phyloP scores from a whole-genome alignment of 2,113 vertebrate species.

The Oryzias melastigma region DNA sequence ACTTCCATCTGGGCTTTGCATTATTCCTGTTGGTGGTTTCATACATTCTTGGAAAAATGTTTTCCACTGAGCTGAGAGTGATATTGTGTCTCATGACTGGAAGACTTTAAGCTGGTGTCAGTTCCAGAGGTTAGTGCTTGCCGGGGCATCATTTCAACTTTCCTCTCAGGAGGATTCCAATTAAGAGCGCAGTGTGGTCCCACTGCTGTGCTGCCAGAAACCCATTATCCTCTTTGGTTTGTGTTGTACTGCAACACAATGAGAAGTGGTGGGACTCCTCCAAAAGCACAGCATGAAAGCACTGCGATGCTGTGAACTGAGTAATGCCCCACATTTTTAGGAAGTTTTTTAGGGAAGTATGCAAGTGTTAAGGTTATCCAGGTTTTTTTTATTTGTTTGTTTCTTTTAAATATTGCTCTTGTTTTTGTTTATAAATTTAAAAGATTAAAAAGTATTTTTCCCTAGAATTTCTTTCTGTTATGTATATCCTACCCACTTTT shows the following conservation, averaged over 20 bases:
- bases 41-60: slow-evolving; percentile 20
- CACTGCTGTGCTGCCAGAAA: slow-evolving; percentile 48
- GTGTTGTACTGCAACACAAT: slow-evolving; percentile 31
- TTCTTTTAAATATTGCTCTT: background rate
- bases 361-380: background rate
- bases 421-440: background rate
- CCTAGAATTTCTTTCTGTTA: no score
- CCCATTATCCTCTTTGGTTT: slow-evolving; percentile 32
- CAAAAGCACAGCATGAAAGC: slow-evolving; percentile 7
- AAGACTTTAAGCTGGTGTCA: slow-evolving; percentile 33
- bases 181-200: slow-evolving; percentile 52
- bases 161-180: slow-evolving; percentile 48
- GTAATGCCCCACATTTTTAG: background rate
- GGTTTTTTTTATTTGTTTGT: background rate
- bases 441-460: no score
- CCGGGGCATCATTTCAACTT: slow-evolving; percentile 51
- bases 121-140: slow-evolving; percentile 15
- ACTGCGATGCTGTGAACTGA: background rate
- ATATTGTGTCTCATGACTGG: slow-evolving; percentile 52
- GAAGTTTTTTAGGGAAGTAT: background rate
- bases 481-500: no score
- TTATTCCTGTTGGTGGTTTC: slow-evolving; percentile 12
- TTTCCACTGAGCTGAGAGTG: slow-evolving; percentile 33
- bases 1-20: slow-evolving; percentile 4
- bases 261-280: slow-evolving; percentile 29